Evolutionary conservation across 2,113 vertebrate genomes (phyloP), one percentile per base, ranked within the genome.

Genomic region (Plecturocebus donacophilus): DNA sequence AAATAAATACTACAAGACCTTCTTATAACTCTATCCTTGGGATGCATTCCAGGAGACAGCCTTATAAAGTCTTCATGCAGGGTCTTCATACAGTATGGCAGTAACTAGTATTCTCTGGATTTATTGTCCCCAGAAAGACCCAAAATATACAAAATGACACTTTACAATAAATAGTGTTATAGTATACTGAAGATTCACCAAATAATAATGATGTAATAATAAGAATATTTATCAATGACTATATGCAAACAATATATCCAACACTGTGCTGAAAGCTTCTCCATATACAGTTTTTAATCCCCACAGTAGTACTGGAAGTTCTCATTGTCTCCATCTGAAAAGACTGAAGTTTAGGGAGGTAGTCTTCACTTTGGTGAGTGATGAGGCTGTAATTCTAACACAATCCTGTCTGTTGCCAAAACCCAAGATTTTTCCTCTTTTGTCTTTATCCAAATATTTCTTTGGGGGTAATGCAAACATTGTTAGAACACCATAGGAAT

Each of bases 391-490:
- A 75, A 49, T 49, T 94, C 76, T 80, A 94, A 76, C n/a, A n/a
- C 30, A 23, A 42, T 68, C 23, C 6, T 3, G 30, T 27, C 23
- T 47, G 25, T 66, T 94, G 77, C 35, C 6, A 70, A 92, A 92
- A 49, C 47, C 73, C 4, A 49, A 76, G 70, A 35, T n/a, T 84
- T 92, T 84, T 76, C 85, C 71, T 71, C 8, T 66, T 87, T 45
- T 47, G 30, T 83, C 81, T 79, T 96, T 75, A 86, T 68, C 68
- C 47, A 91, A 86, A 81, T 80, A 95, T 80, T 40, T 89, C 21
- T 92, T 75, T 85, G 64, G 32, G 83, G 76, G 80, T 84, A 90
- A 83, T 27, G 68, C 19, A 94, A 94, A 93, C 42, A 82, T 91
- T 66, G 47, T 45, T 73, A 93, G 91, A 93, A 73, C 38, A 77